A percentile compares a stretch with the other conserved stretches of the same genome.
Evolutionary conservation across 2,113 vertebrate genomes (phyloP).

Genomic region (Dryoscopus gambensis): DNA sequence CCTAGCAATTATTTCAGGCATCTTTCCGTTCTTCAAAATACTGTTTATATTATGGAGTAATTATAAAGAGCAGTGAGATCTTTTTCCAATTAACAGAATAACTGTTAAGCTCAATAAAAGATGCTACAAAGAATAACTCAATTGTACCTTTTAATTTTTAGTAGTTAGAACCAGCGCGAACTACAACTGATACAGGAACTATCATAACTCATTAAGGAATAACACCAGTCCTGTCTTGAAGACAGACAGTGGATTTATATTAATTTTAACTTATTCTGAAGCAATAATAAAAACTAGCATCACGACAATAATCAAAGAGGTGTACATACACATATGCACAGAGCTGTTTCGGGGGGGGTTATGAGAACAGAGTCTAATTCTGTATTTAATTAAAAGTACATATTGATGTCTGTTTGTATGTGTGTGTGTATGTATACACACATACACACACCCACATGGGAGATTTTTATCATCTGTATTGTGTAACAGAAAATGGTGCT

Average conservation of each 20-base stretch:
- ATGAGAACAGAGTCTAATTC: background rate
- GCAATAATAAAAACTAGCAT: background rate
- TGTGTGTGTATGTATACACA: background rate
- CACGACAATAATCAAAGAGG: background rate
- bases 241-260: background rate
- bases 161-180: background rate
- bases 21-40: background rate
- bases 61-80: background rate
- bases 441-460: accelerated
- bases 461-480: background rate
- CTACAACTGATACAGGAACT: background rate
- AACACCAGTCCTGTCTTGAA: background rate
- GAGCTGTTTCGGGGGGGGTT: background rate
- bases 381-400: background rate
- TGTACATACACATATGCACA: background rate
- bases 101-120: background rate
- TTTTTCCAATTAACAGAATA: background rate
- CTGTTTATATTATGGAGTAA: background rate
- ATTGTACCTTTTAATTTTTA: background rate
- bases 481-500: background rate
- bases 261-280: background rate
- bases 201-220: background rate
- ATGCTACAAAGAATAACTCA: background rate
- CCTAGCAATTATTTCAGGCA: background rate
- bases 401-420: background rate